phyloP scores from a whole-genome alignment of 2,113 vertebrate species.

The Orycteropus afer region DNA sequence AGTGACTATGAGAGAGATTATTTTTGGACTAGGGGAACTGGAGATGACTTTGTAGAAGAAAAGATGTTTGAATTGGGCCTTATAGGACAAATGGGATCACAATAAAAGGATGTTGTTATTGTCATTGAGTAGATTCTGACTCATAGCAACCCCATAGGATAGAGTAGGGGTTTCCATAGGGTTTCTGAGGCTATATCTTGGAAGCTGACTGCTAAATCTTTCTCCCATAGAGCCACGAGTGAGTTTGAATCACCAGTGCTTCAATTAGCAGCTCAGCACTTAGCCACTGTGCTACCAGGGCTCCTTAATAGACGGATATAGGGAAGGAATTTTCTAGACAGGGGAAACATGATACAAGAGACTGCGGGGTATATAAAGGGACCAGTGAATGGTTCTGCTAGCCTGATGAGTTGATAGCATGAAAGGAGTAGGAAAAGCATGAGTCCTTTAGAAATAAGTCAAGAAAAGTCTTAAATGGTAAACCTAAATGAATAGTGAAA shows the following conservation, averaged over 20 bases:
- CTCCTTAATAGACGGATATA: neutral
- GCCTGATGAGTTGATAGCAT: neutral
- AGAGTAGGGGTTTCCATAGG: neutral
- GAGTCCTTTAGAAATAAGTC: neutral
- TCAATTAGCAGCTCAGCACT: neutral
- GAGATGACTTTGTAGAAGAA: conserved; percentile 6
- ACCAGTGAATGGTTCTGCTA: neutral
- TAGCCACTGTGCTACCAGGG: neutral
- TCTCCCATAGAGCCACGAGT: neutral
- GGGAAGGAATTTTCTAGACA: neutral
- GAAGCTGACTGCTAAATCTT: neutral
- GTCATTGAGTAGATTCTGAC: neutral
- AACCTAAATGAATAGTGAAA: neutral
- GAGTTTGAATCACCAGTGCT: neutral
- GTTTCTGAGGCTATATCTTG: neutral
- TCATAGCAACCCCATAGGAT: neutral
- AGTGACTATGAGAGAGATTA: neutral
- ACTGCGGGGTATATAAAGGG: neutral
- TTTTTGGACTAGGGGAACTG: neutral
- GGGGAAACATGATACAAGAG: neutral
- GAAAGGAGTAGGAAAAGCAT: neutral
- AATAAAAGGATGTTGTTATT: neutral
- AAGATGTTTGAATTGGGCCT: neutral
- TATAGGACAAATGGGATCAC: conserved; percentile 18
- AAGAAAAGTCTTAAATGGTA: neutral